These are phyloP conservation scores for Osmerus eperlanus DNA, from an alignment of 2,113 vertebrate species.

Conservation along the genomic window DNA sequence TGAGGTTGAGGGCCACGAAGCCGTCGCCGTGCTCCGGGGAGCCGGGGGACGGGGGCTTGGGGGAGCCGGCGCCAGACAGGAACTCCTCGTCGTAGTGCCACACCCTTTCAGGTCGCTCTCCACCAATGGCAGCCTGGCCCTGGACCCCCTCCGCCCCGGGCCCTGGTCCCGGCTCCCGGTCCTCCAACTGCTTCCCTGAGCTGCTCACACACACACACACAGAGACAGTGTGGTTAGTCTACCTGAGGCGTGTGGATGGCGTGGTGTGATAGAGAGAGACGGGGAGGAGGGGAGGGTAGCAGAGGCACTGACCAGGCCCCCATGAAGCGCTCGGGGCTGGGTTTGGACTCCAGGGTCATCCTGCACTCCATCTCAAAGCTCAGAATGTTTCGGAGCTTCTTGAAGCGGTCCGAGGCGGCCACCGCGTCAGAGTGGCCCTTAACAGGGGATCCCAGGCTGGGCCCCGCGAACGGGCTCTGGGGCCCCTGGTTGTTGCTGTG, in stretches of 20 bases:
- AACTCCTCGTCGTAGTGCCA: slow-evolving; percentile 96
- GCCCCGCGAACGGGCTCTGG: slow-evolving; percentile 77
- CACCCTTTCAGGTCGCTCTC: slow-evolving; percentile 72
- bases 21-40: slow-evolving; percentile 86
- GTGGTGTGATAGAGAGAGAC: neutral
- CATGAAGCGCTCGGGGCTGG: slow-evolving; percentile 84
- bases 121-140: slow-evolving; percentile 63
- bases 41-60: slow-evolving; percentile 80
- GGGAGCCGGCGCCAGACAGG: slow-evolving; percentile 74
- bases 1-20: slow-evolving; percentile 92
- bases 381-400: slow-evolving; percentile 92
- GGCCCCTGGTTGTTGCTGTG: slow-evolving; percentile 84
- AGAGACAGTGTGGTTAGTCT: neutral
- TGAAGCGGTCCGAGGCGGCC: slow-evolving; percentile 81
- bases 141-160: slow-evolving; percentile 56
- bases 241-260: too few relatives aligned
- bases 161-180: slow-evolving; percentile 66
- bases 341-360: slow-evolving; percentile 85
- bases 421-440: slow-evolving; percentile 83
- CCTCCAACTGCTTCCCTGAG: slow-evolving; percentile 77
- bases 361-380: slow-evolving; percentile 93
- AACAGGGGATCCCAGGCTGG: slow-evolving; percentile 86
- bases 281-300: neutral
- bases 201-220: slow-evolving; percentile 54
- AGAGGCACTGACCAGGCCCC: slow-evolving; percentile 78